Evolutionary conservation across 2,888 invertebrate species (phyloP).

Genomic region (Xestia c-nigrum): DNA sequence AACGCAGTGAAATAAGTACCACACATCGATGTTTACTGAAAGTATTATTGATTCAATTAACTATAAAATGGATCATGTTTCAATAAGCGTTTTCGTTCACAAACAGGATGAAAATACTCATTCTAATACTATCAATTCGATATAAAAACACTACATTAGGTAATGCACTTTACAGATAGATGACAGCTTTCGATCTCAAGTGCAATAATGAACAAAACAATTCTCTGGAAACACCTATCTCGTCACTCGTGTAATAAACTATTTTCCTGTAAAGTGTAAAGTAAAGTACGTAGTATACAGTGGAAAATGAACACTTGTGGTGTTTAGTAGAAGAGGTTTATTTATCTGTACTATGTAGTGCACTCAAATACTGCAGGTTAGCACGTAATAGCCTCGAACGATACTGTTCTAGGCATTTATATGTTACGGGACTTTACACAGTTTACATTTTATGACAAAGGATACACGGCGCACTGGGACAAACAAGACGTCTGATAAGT

Average conservation of each 20-base stretch:
- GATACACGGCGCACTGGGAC: background rate
- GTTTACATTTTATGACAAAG: constrained; percentile 13
- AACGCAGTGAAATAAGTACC: background rate
- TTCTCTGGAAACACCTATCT: constrained; percentile 12
- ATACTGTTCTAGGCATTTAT: constrained; percentile 7
- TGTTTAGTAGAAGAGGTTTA: constrained; percentile 29
- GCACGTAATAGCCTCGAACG: constrained; percentile 1
- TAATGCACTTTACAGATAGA: background rate
- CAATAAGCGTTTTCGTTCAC: background rate
- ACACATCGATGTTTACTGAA: background rate
- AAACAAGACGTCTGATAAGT: background rate
- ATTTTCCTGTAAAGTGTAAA: constrained; percentile 31
- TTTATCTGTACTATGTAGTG: constrained; percentile 31
- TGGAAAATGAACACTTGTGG: constrained; percentile 11
- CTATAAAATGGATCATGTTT: background rate
- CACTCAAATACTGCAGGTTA: constrained; percentile 23
- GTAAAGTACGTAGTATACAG: background rate
- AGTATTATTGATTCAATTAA: background rate
- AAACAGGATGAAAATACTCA: constrained; percentile 16
- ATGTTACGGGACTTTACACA: constrained; percentile 7
- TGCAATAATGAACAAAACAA: constrained; percentile 10
- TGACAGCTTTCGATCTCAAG: constrained; percentile 9
- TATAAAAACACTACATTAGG: background rate
- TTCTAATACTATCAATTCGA: constrained; percentile 13
- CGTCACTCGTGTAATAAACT: background rate